Conservation (phyloP, 2,797 vertebrate species). For the Sebastes flavidus region DNA sequence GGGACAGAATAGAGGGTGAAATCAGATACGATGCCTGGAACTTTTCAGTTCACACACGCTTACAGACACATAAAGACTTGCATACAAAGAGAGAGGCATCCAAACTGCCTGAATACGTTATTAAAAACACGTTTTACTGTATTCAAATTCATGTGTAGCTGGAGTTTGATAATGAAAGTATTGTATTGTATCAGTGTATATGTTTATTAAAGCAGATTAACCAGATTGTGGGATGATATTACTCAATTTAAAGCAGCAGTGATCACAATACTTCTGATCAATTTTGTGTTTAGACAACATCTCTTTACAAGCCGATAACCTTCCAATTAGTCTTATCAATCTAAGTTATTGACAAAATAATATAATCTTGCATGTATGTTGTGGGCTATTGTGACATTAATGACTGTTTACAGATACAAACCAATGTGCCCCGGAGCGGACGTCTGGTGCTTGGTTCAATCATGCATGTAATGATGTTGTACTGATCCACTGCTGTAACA, state of each 20-base stretch:
- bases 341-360: not conserved
- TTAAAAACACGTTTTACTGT: not conserved
- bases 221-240: not conserved
- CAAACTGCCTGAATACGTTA: constrained; percentile 26
- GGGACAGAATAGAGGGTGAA: constrained; percentile 52
- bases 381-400: constrained; percentile 15
- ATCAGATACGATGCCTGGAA: constrained; percentile 35
- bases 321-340: not conserved
- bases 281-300: not conserved
- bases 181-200: not conserved
- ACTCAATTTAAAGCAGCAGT: not conserved
- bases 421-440: constrained; percentile 32
- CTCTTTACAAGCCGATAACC: not conserved
- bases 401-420: constrained; percentile 42
- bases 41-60: constrained; percentile 26
- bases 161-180: not conserved
- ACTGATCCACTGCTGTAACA: constrained; percentile 71
- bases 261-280: not conserved
- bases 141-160: not conserved
- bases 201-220: not conserved
- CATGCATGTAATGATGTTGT: constrained; percentile 68
- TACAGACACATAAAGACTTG: constrained; percentile 14
- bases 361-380: not conserved
- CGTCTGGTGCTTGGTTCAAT: constrained; percentile 51
- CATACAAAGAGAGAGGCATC: constrained; percentile 20